Percentiles rank a stretch among this genome's conserved stretches.
phyloP scores from a whole-genome alignment of 1,140 invertebrate genomes.

The Euura saliciscinereae region DNA sequence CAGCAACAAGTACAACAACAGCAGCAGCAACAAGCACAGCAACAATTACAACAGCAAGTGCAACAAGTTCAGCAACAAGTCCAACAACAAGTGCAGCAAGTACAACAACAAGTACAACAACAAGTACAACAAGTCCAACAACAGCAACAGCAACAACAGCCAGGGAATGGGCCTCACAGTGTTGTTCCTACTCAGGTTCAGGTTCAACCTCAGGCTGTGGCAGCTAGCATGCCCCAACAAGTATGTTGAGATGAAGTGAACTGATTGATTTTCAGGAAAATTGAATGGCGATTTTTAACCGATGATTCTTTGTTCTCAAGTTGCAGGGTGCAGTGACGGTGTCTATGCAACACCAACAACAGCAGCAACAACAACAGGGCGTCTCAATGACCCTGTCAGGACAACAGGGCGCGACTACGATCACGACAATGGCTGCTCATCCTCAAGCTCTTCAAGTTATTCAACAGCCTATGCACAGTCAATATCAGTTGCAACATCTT shows the following conservation, averaged over 20 bases:
- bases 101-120: slow-evolving; percentile 55
- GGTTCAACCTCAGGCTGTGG: slow-evolving; percentile 58
- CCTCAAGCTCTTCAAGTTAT: slow-evolving; percentile 74
- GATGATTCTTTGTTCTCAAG: slow-evolving; percentile 16
- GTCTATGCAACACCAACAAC: slow-evolving; percentile 64
- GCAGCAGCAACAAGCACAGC: slow-evolving; percentile 55
- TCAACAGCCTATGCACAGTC: slow-evolving; percentile 80
- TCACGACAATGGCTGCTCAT: slow-evolving; percentile 57
- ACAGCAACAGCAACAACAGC: slow-evolving; percentile 48
- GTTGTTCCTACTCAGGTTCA: slow-evolving; percentile 57
- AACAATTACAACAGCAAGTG: slow-evolving; percentile 39
- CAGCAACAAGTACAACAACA: slow-evolving; percentile 62
- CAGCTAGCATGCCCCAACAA: slow-evolving; percentile 64
- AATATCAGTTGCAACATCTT: slow-evolving; percentile 77
- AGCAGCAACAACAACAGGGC: slow-evolving; percentile 61
- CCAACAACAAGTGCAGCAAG: slow-evolving; percentile 43
- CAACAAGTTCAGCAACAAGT: slow-evolving; percentile 55
- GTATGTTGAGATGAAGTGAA: slow-evolving; percentile 38
- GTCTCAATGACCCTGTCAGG: slow-evolving; percentile 56
- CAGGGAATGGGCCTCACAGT: slow-evolving; percentile 50
- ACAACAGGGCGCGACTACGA: slow-evolving; percentile 54
- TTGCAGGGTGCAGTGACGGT: slow-evolving; percentile 53
- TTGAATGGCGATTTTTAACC: neutral
- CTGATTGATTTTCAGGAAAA: slow-evolving; percentile 40
- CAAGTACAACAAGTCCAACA: slow-evolving; percentile 53